Base-by-base conservation (phyloP, 1,140 invertebrate genomes). In the Anastatus disparis region DNA sequence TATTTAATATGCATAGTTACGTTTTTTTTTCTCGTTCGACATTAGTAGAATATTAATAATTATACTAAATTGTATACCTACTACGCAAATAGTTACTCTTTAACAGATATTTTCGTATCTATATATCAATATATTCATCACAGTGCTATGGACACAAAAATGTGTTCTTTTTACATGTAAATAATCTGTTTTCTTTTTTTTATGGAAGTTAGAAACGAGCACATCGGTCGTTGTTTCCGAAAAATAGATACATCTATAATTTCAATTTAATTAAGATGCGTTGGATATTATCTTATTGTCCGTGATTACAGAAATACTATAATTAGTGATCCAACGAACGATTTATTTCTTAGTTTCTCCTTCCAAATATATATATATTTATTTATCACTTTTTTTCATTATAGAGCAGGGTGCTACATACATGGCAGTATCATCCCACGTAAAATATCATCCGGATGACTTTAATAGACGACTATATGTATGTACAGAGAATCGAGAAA, bases 111-210 rank as follows among this genome's bases (percentile, higher is more conserved):
- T 74, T 81, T 81, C 74, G 77, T 84, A 80, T 81, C 78, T 84
- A 85, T 84, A 85, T 84, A 85, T 83, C 76, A 79, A 79, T 84
- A 83, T 84, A 84, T 84, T 85, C 83, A 85, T 85, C 84, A 85
- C 84, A 85, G 84, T 85, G 82, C 84, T 85, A 85, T 80, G 81
- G 84, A 85, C 84, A 85, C 84, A 82, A 84, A 80, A 80, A 80
- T 84, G 84, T 85, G 83, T 85, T 84, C 82, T 82, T 70, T 59
- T 79, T 80, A 80, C 75, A 77, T 81, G 77, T 84, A 81, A 81
- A 82, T 82, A 80, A 59, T 59, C 29, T 68, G 40, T 70, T 70
- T 59, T 64, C 17, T 44, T 27, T 61, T 64, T 55, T 66, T 70
- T 59, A 31, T 65, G 71, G 62, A 66, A 71, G 53, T 3, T 42